Conservation (phyloP, 92 coral and sea anemone genomes). For the Umimayanthus kanabou region DNA sequence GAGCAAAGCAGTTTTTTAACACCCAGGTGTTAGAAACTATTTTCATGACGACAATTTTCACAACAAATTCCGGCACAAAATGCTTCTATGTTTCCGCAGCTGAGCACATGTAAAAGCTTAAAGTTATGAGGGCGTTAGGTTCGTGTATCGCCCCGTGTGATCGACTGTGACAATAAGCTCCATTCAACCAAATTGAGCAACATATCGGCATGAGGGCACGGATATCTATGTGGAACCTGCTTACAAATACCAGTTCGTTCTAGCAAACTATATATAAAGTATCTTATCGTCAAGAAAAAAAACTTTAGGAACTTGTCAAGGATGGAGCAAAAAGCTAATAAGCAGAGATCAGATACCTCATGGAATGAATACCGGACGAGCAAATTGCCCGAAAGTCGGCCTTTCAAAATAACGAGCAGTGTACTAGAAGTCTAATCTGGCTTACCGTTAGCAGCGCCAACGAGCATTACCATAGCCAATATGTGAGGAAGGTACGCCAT, state of each 20-base stretch:
- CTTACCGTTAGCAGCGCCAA: not conserved
- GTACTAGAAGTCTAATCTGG: not conserved
- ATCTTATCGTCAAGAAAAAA: too few species aligned
- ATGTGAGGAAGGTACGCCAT: not conserved
- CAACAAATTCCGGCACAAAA: not conserved
- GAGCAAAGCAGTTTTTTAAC: not conserved
- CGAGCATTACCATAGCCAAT: not conserved
- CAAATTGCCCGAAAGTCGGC: not conserved
- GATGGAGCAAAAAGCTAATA: not conserved
- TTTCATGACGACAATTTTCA: not conserved
- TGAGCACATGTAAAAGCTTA: not conserved
- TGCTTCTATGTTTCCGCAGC: not conserved
- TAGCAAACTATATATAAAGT: not conserved
- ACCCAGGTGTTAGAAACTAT: not conserved
- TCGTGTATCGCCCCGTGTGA: not conserved
- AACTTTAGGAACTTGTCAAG: not conserved
- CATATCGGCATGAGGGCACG: slow-evolving; percentile 9
- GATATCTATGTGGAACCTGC: not conserved
- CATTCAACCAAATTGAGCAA: slow-evolving; percentile 5
- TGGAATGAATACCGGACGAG: not conserved
- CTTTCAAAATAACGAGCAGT: not conserved
- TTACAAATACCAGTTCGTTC: too few species aligned
- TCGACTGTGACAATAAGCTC: not conserved
- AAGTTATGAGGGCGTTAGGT: not conserved
- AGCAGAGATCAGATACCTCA: not conserved